A percentile compares a stretch with the other conserved stretches of the same genome.
These are phyloP conservation scores for Protomyctophum bolini DNA, from an alignment of 2,113 vertebrate genomes.

Conservation along the genomic window DNA sequence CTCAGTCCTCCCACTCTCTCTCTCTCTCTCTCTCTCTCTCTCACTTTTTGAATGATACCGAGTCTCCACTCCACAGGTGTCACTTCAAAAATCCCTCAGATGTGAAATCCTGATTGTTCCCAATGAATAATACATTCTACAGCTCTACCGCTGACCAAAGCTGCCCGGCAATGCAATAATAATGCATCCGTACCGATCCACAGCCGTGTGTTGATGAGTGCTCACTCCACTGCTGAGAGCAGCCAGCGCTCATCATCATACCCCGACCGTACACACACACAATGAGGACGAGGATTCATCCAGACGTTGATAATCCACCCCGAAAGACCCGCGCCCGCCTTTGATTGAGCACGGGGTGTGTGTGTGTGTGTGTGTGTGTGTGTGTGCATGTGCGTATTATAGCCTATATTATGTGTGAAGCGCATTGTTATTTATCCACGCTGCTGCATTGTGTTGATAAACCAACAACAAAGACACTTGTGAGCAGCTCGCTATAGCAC, in stretches of 20 bases:
- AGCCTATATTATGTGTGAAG: too few species aligned
- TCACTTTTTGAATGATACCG: slow-evolving; percentile 30
- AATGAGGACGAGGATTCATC: slow-evolving; percentile 46
- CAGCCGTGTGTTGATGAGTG: slow-evolving; percentile 46
- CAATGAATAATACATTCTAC: slow-evolving; percentile 73
- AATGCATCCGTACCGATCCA: slow-evolving; percentile 57
- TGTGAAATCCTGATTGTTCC: slow-evolving; percentile 68
- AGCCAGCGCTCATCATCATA: slow-evolving; percentile 48
- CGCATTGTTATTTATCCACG: slow-evolving; percentile 39
- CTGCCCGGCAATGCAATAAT: slow-evolving; percentile 45
- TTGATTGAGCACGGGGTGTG: slow-evolving; percentile 33
- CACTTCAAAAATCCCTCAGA: slow-evolving; percentile 68
- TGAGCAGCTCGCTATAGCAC: slow-evolving; percentile 16
- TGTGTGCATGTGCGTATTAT: background rate
- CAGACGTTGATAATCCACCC: slow-evolving; percentile 55
- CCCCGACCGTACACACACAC: slow-evolving; percentile 34
- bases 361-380: background rate
- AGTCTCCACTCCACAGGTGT: slow-evolving; percentile 59
- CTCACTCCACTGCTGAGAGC: slow-evolving; percentile 43
- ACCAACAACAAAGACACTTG: slow-evolving; percentile 35
- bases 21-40: background rate
- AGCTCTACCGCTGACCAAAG: slow-evolving; percentile 65
- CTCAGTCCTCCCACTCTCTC: background rate
- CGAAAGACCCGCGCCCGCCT: slow-evolving; percentile 28
- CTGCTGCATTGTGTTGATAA: slow-evolving; percentile 55